Evolutionary conservation across 2,888 invertebrate genomes (phyloP).

Genomic region (Thelaira solivaga): DNA sequence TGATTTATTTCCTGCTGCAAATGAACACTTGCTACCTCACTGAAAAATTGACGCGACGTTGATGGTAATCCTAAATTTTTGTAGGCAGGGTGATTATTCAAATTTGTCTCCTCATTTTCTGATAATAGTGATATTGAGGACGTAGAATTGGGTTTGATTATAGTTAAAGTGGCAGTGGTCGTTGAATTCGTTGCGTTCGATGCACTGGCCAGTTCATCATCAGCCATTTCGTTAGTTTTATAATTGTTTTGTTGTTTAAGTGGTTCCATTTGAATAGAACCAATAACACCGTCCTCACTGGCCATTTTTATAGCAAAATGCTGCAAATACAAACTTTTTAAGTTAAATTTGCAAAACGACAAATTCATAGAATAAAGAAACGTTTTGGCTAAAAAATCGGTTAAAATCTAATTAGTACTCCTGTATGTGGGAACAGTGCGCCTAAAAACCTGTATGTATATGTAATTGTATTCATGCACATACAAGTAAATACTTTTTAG

Average conservation of each 20-base stretch:
- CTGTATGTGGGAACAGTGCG: too few species aligned
- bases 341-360: constrained; percentile 25
- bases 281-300: constrained; percentile 55
- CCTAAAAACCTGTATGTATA: too few species aligned
- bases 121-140: constrained; percentile 33
- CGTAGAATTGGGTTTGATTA: constrained; percentile 34
- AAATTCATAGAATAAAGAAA: not conserved
- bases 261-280: constrained; percentile 59
- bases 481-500: not conserved
- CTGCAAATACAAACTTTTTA: constrained; percentile 19
- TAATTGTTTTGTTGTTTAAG: constrained; percentile 34
- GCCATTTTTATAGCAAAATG: constrained; percentile 52
- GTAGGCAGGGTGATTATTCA: constrained; percentile 38
- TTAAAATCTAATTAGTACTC: too few species aligned
- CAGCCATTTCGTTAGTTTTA: constrained; percentile 11
- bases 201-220: constrained; percentile 26
- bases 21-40: constrained; percentile 68
- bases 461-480: not conserved
- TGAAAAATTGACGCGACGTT: constrained; percentile 66
- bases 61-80: constrained; percentile 60
- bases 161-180: constrained; percentile 51
- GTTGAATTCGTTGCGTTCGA: constrained; percentile 28
- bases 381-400: too few species aligned
- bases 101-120: constrained; percentile 40
- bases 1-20: constrained; percentile 71